Percentiles rank a stretch among this genome's conserved stretches.
Evolutionary conservation across 2,888 invertebrate genomes (phyloP).

Genomic region (Hypena proboscidalis): DNA sequence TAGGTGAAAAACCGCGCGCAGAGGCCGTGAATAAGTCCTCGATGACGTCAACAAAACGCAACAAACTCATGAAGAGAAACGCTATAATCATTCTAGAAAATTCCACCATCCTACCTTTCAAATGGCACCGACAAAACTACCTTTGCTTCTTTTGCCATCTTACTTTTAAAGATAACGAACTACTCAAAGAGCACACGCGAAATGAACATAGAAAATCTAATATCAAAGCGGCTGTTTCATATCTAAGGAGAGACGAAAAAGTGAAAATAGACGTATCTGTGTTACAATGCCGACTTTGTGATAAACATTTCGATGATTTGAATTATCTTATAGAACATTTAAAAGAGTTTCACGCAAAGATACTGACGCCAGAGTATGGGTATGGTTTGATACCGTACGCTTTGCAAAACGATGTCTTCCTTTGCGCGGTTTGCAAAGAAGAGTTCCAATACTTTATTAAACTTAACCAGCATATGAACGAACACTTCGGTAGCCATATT

Average conservation of each 20-base stretch:
- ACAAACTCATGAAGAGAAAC: conserved; percentile 70
- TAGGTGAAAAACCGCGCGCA: conserved; percentile 52
- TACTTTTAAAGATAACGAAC: conserved; percentile 22
- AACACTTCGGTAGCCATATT: conserved; percentile 43
- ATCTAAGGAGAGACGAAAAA: conserved; percentile 26
- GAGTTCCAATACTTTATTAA: conserved; percentile 58
- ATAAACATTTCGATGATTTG: conserved; percentile 36
- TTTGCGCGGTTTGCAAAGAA: conserved; percentile 57
- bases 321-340: conserved; percentile 52
- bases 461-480: conserved; percentile 48
- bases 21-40: conserved; percentile 59
- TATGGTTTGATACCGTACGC: conserved; percentile 48
- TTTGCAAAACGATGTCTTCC: conserved; percentile 53
- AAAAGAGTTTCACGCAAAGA: conserved; percentile 36
- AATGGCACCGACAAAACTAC: conserved; percentile 39
- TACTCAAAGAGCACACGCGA: conserved; percentile 41
- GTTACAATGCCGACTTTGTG: conserved; percentile 52
- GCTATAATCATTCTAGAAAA: conserved; percentile 51
- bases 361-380: conserved; percentile 31
- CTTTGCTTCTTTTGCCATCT: conserved; percentile 42
- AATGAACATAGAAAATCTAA: conserved; percentile 48
- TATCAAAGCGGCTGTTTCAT: conserved; percentile 41
- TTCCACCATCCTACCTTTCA: conserved; percentile 43
- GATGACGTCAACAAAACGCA: conserved; percentile 65
- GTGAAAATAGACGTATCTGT: conserved; percentile 57